A percentile compares a stretch with the other conserved stretches of the same genome.
phyloP scores from a whole-genome alignment of 2,888 invertebrate species.

The Mycalesis mineus region DNA sequence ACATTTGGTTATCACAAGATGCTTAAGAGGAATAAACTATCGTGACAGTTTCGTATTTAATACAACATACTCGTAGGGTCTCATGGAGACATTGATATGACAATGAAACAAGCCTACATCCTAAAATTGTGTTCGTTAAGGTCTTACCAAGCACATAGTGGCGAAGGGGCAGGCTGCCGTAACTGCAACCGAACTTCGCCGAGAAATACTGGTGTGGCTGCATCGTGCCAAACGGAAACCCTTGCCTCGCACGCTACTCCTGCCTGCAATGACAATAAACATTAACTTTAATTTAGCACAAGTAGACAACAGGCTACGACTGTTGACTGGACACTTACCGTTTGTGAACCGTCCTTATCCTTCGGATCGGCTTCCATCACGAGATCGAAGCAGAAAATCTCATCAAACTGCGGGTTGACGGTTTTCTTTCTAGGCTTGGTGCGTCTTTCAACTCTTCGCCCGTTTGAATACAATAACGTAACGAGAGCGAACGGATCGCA shows the following conservation, averaged over 20 bases:
- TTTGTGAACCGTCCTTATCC: slow-evolving; percentile 75
- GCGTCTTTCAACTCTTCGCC: slow-evolving; percentile 86
- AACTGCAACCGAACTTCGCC: slow-evolving; percentile 91
- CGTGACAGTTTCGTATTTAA: too few relatives aligned
- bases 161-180: slow-evolving; percentile 78
- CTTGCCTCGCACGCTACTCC: slow-evolving; percentile 88
- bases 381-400: slow-evolving; percentile 88
- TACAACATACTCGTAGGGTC: too few relatives aligned
- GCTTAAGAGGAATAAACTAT: too few relatives aligned
- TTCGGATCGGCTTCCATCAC: slow-evolving; percentile 78
- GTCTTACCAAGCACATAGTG: slow-evolving; percentile 83
- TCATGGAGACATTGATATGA: too few relatives aligned
- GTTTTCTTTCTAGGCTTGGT: slow-evolving; percentile 95
- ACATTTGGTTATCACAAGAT: too few relatives aligned
- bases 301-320: too few relatives aligned
- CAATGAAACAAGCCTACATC: too few relatives aligned
- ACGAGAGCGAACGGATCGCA: slow-evolving; percentile 94
- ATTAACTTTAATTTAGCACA: not conserved
- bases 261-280: slow-evolving; percentile 42
- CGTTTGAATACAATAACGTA: slow-evolving; percentile 88
- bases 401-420: slow-evolving; percentile 92
- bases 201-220: slow-evolving; percentile 89
- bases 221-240: slow-evolving; percentile 92
- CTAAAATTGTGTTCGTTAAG: not conserved
- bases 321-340: slow-evolving; percentile 70